phyloP scores from a whole-genome alignment of 2,888 invertebrate species.

The Torymus auratus region DNA sequence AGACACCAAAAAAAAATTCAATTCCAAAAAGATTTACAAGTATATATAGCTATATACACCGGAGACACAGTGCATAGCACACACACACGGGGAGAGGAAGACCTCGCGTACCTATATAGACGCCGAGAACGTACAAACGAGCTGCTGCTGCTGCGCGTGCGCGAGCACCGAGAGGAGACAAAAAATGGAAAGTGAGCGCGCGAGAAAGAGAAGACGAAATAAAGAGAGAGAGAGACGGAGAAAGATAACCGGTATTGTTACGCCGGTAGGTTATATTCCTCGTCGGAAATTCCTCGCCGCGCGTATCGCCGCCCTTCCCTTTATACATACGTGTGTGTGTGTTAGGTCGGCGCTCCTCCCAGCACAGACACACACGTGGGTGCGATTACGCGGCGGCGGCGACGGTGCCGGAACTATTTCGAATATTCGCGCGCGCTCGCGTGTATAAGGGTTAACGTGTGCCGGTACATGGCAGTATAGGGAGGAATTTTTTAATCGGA shows the following conservation, averaged over 20 bases:
- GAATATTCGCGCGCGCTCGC: constrained; percentile 26
- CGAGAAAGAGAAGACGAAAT: not conserved
- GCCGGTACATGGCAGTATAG: not conserved
- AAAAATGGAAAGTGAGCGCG: constrained; percentile 30
- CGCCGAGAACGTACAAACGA: constrained; percentile 11
- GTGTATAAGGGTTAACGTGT: no score
- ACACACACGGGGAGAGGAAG: not conserved
- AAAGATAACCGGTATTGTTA: constrained; percentile 58
- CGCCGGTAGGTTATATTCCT: constrained; percentile 60
- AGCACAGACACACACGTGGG: constrained; percentile 6
- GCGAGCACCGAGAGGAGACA: constrained; percentile 13
- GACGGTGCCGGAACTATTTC: constrained; percentile 51
- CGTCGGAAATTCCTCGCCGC: constrained; percentile 60
- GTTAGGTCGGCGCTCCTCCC: constrained; percentile 43
- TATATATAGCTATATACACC: no score
- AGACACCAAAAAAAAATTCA: no score
- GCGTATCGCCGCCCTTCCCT: constrained; percentile 55
- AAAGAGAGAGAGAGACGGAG: constrained; percentile 29
- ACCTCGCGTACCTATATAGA: constrained; percentile 2
- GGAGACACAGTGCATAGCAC: no score
- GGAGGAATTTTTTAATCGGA: constrained; percentile 47
- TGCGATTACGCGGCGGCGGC: constrained; percentile 48
- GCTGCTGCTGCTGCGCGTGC: not conserved
- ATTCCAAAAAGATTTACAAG: no score
- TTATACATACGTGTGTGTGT: constrained; percentile 13